These are phyloP conservation scores for Cryptocephalus moraei DNA, from an alignment of 2,888 invertebrate species.

Conservation along the genomic window DNA sequence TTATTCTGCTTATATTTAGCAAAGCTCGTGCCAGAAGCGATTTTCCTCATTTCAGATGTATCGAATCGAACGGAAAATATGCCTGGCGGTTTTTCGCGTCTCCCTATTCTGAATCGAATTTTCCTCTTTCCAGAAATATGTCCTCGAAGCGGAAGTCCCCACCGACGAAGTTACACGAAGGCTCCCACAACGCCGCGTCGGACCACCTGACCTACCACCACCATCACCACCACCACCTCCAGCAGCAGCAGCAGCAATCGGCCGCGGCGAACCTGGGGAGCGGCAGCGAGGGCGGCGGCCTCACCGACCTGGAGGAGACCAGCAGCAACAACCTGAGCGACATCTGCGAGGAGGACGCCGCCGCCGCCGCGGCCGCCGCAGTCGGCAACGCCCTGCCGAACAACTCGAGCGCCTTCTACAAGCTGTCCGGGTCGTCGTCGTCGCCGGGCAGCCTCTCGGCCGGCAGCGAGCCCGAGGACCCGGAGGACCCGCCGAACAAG, in stretches of 20 bases:
- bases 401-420: slow-evolving; percentile 32
- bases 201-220: slow-evolving; percentile 34
- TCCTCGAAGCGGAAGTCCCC: slow-evolving; percentile 95
- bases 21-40: too few relatives aligned
- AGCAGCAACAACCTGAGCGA: slow-evolving; percentile 51
- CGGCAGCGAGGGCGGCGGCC: slow-evolving; percentile 49
- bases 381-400: slow-evolving; percentile 23
- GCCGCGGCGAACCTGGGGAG: slow-evolving; percentile 26
- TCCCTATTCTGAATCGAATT: not conserved
- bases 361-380: slow-evolving; percentile 9
- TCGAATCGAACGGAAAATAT: too few relatives aligned
- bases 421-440: slow-evolving; percentile 35
- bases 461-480: slow-evolving; percentile 38
- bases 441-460: slow-evolving; percentile 34
- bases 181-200: slow-evolving; percentile 34
- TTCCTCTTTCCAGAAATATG: slow-evolving; percentile 71
- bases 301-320: slow-evolving; percentile 44
- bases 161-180: slow-evolving; percentile 84
- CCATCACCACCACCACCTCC: slow-evolving; percentile 33
- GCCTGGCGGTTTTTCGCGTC: too few relatives aligned
- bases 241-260: slow-evolving; percentile 36
- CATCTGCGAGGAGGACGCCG: slow-evolving; percentile 48
- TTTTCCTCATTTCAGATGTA: too few relatives aligned
- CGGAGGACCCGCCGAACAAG: slow-evolving; percentile 38
- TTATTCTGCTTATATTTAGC: too few relatives aligned